Percentiles rank a stretch among this genome's conserved stretches.
Evolutionary conservation across 2,113 vertebrate genomes (phyloP).

Genomic region (Zosterops pallidus): DNA sequence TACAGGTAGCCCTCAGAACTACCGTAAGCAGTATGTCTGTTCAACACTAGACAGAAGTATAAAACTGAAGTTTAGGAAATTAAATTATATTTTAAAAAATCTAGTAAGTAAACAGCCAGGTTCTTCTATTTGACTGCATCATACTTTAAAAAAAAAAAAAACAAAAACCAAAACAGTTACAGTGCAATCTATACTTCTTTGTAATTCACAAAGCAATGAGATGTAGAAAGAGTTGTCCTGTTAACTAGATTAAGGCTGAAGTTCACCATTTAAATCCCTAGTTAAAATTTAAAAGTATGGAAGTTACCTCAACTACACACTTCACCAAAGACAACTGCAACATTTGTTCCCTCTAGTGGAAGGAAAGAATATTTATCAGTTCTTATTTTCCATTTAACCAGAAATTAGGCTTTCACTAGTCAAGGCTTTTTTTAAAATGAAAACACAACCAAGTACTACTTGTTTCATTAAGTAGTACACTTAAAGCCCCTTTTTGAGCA

Average conservation of each 20-base stretch:
- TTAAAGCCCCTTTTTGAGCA: not conserved
- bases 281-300: not conserved
- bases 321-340: not conserved
- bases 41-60: not conserved
- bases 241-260: not conserved
- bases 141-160: not conserved
- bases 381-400: not conserved
- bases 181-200: not conserved
- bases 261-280: not conserved
- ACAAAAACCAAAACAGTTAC: not conserved
- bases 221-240: not conserved
- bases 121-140: not conserved
- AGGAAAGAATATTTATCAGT: not conserved
- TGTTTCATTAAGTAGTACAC: not conserved
- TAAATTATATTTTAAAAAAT: not conserved
- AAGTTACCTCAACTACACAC: not conserved
- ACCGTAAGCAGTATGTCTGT: not conserved
- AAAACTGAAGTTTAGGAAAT: not conserved
- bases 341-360: not conserved
- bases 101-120: not conserved
- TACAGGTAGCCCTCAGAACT: not conserved
- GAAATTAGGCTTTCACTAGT: not conserved
- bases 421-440: not conserved
- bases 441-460: not conserved
- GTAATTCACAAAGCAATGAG: not conserved